Percentiles rank a stretch among this genome's conserved stretches.
phyloP scores from a whole-genome alignment of 2,888 invertebrate genomes.

The Harpalus rubripes region DNA sequence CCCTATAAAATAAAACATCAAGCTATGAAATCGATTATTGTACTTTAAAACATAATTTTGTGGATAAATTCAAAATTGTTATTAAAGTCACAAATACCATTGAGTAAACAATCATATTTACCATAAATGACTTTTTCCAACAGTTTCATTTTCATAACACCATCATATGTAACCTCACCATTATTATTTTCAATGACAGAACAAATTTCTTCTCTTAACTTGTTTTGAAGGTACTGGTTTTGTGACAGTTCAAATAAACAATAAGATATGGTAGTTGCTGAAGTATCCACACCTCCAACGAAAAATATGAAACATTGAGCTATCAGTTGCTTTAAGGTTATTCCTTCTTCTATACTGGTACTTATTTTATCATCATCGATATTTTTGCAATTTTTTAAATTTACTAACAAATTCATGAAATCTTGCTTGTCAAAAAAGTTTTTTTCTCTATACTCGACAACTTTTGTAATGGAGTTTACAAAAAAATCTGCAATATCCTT shows the following conservation, averaged over 20 bases:
- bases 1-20: too few relatives aligned
- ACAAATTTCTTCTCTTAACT: slow-evolving; percentile 76
- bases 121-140: slow-evolving; percentile 74
- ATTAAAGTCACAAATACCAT: too few relatives aligned
- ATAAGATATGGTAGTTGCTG: slow-evolving; percentile 76
- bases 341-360: slow-evolving; percentile 72
- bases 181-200: slow-evolving; percentile 72
- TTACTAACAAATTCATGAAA: slow-evolving; percentile 45
- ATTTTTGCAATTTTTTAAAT: slow-evolving; percentile 43
- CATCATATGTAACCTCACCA: slow-evolving; percentile 76
- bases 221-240: slow-evolving; percentile 76
- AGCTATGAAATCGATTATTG: too few relatives aligned
- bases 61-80: too few relatives aligned
- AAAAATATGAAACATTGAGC: slow-evolving; percentile 82
- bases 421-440: slow-evolving; percentile 34
- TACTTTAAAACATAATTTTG: background rate
- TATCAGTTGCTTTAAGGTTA: slow-evolving; percentile 79
- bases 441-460: slow-evolving; percentile 49
- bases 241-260: slow-evolving; percentile 76
- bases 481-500: slow-evolving; percentile 17
- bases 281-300: slow-evolving; percentile 80
- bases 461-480: slow-evolving; percentile 5
- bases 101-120: slow-evolving; percentile 53
- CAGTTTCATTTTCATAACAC: slow-evolving; percentile 77
- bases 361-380: slow-evolving; percentile 16